A percentile compares a stretch with the other conserved stretches of the same genome.
Conservation (phyloP, 1,140 invertebrate species). For the Conus ventricosus region DNA sequence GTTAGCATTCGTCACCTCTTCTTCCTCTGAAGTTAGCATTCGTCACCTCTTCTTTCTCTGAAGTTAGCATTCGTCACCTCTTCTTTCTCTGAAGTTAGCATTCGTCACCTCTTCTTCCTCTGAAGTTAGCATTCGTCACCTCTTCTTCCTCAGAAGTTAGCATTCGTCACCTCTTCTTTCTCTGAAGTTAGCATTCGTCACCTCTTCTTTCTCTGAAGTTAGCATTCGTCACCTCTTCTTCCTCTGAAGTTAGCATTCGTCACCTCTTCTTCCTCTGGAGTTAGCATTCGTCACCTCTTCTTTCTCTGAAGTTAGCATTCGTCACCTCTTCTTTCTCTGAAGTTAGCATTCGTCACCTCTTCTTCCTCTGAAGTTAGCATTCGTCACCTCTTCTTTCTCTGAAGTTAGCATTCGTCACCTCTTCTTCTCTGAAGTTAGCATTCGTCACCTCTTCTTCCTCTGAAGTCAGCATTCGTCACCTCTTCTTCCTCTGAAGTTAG, state of each 20-base stretch:
- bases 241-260: constrained; percentile 77
- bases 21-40: constrained; percentile 81
- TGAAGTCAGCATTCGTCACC: constrained; percentile 78
- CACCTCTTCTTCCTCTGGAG: too few relatives aligned
- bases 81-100: background rate
- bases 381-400: constrained; percentile 89
- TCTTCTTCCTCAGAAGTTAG: constrained; percentile 84
- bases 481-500: constrained; percentile 84
- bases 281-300: constrained; percentile 77
- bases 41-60: too few relatives aligned
- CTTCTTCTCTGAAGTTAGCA: too few relatives aligned
- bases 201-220: background rate
- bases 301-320: constrained; percentile 81
- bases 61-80: background rate
- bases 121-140: constrained; percentile 78
- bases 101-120: constrained; percentile 76
- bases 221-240: constrained; percentile 85
- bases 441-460: background rate
- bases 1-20: constrained; percentile 76
- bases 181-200: background rate
- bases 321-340: too few relatives aligned
- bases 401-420: constrained; percentile 65
- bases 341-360: background rate
- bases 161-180: too few relatives aligned
- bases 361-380: background rate